phyloP scores from a whole-genome alignment of 2,113 vertebrate genomes.

The Lophochroa leadbeateri region DNA sequence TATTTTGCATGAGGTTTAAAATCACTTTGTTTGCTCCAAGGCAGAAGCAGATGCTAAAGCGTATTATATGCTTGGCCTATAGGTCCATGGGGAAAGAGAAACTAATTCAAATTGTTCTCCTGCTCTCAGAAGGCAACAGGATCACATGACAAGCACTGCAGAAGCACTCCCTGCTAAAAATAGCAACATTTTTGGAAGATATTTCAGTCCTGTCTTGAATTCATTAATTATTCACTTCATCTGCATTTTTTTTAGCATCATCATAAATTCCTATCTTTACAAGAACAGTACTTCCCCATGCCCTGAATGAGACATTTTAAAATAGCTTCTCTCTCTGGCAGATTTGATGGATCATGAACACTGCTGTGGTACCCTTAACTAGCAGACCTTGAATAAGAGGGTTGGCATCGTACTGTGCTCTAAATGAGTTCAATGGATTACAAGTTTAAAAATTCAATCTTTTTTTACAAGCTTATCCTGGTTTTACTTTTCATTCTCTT shows the following conservation, averaged over 20 bases:
- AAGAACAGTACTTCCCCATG: slow-evolving; percentile 28
- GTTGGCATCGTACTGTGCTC: neutral
- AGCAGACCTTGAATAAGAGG: neutral
- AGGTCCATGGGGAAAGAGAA: slow-evolving; percentile 27
- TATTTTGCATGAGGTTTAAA: slow-evolving; percentile 26
- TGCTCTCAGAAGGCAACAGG: slow-evolving; percentile 56
- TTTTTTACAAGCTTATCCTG: neutral
- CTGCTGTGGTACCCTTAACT: neutral
- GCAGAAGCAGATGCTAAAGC: slow-evolving; percentile 38
- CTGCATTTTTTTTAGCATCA: slow-evolving; percentile 46
- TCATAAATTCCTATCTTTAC: slow-evolving; percentile 53
- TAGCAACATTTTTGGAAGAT: slow-evolving; percentile 48
- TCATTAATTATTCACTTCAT: slow-evolving; percentile 35
- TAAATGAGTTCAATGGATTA: neutral
- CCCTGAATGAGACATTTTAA: slow-evolving; percentile 53
- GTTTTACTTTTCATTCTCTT: neutral
- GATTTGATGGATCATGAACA: slow-evolving; percentile 31
- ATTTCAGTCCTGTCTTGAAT: slow-evolving; percentile 54
- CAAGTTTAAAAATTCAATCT: neutral
- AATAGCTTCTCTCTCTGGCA: slow-evolving; percentile 43
- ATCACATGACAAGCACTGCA: slow-evolving; percentile 52
- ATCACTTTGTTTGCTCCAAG: slow-evolving; percentile 41
- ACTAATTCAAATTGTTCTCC: slow-evolving; percentile 48
- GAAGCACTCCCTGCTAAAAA: slow-evolving; percentile 60
- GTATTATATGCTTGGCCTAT: neutral